Percentiles rank a stretch among this genome's conserved stretches.
Conservation (phyloP, 1,140 invertebrate genomes). For the Matsumurasca onukii region DNA sequence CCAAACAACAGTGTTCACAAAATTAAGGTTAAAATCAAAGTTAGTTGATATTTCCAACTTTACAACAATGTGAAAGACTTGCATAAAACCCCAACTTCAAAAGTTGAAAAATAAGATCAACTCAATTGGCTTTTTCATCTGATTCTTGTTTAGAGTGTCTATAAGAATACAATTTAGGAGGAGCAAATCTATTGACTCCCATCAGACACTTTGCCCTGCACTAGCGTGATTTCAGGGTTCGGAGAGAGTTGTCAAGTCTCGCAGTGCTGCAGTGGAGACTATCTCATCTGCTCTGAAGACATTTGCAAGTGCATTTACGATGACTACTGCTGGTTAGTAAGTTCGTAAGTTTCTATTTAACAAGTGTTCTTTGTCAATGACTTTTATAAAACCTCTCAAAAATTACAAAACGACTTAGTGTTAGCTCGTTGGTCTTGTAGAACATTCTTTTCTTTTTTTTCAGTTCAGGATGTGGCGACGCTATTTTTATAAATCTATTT, state of each 20-base stretch:
- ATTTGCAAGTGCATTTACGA: constrained; percentile 14
- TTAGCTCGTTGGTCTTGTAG: too few relatives aligned
- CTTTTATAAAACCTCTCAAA: background rate
- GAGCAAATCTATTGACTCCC: too few relatives aligned
- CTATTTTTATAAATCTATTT: background rate
- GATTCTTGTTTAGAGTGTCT: too few relatives aligned
- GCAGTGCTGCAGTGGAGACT: constrained; percentile 12
- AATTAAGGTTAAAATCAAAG: too few relatives aligned
- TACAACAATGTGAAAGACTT: too few relatives aligned
- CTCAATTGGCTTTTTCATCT: too few relatives aligned
- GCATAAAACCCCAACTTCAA: too few relatives aligned
- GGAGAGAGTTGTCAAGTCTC: background rate
- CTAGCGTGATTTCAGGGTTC: constrained; percentile 2
- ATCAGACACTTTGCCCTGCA: too few relatives aligned
- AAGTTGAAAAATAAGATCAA: too few relatives aligned
- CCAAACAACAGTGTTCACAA: too few relatives aligned
- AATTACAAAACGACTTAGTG: background rate
- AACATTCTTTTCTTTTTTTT: background rate
- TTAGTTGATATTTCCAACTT: too few relatives aligned
- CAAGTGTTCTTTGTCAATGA: background rate
- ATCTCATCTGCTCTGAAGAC: background rate
- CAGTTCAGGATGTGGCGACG: background rate
- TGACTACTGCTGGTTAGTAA: constrained; percentile 6
- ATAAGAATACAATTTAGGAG: too few relatives aligned
- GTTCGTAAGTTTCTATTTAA: background rate